phyloP scores from a whole-genome alignment of 2,113 vertebrate species.

The Laticauda laticaudata region DNA sequence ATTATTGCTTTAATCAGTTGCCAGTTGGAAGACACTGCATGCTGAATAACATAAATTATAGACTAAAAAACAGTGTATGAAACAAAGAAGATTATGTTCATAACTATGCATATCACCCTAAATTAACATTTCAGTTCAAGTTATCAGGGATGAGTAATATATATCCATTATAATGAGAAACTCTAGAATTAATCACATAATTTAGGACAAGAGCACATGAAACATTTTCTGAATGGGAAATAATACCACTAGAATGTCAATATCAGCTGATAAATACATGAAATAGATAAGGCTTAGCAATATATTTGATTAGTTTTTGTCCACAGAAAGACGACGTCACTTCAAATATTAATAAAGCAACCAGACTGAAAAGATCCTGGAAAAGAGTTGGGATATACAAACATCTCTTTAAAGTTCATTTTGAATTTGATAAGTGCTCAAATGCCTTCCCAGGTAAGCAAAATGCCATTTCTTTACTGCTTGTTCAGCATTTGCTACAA shows the following conservation, averaged over 20 bases:
- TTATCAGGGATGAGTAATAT: neutral
- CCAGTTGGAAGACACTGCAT: neutral
- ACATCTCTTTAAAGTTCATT: constrained; percentile 9
- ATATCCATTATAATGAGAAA: neutral
- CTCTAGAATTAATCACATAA: neutral
- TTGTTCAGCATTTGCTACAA: constrained; percentile 8
- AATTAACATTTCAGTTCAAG: neutral
- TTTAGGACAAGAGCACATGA: neutral
- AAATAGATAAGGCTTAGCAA: neutral
- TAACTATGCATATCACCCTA: neutral
- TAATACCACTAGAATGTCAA: neutral
- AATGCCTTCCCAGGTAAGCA: constrained; percentile 18
- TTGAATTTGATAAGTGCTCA: constrained; percentile 17
- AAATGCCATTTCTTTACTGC: constrained; percentile 21
- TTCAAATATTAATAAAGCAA: constrained; percentile 34
- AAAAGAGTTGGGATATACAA: neutral
- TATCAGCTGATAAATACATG: neutral
- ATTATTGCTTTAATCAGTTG: neutral
- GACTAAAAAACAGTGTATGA: too few species aligned
- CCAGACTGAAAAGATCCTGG: constrained; percentile 12
- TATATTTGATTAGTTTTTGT: neutral
- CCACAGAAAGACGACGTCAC: neutral
- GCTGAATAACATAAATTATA: neutral
- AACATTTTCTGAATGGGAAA: neutral
- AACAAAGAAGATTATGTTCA: neutral